Evolutionary conservation across 2,113 vertebrate genomes (phyloP), one percentile per base, ranked within the genome.

Genomic region (Cepphus grylle): DNA sequence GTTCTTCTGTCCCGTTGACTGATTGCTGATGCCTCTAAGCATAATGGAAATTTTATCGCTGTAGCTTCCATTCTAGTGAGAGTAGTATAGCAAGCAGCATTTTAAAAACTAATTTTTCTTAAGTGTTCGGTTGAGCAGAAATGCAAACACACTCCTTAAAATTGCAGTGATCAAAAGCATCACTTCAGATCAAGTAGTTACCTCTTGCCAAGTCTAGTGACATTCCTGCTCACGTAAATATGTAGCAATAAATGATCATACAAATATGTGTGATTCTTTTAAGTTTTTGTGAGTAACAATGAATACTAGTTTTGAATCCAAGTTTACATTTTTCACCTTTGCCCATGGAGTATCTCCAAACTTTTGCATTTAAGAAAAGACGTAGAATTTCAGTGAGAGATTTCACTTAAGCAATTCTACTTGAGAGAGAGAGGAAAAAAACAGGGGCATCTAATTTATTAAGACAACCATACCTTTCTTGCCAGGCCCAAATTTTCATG

Each of bases 31-130:
- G 63, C 83, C 61, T 94, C 42, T 69, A 71, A 91, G 61, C 69
- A 72, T 79, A 93, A 82, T 87, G 58, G 91, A 89, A 94, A 88
- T 89, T 87, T 96, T 91, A 87, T 94, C 10, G 0, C 53, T 26
- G 5, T 61, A 78, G 25, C 34, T 92, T 62, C 65, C 20, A 17
- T 79, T 93, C 65, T 74, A 49, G 56, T 49, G 65, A 65, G 58
- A 84, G 65, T 81, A 49, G 43, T 47, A 65, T 8, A 36, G 43
- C 43, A 94, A 81, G 34, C 12, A 84, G 42, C 4, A 2, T 27
- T 83, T 95, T 69, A 76, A 8, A 23, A 88, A 86, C 78, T 15
- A 38, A 10, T 34, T 86, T 93, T 95, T 82, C 61, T 81, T n/a
- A 78, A 89, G 73, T 42, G 27, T 26, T 76, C 38, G n/a, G 19